Evolutionary conservation across 2,113 vertebrate genomes (phyloP).

Genomic region (Podocnemis expansa): DNA sequence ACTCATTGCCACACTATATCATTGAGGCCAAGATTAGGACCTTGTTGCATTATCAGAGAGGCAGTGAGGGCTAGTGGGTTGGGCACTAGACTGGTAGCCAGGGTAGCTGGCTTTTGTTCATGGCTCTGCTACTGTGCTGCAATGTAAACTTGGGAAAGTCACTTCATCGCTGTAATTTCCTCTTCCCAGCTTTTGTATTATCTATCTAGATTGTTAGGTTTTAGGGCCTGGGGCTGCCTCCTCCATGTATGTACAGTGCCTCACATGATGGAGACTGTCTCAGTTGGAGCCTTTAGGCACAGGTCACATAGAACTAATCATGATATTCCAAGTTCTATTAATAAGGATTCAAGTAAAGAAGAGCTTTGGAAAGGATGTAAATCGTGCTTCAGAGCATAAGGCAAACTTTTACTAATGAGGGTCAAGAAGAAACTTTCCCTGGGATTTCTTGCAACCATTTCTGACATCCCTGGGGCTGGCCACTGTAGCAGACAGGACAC

Average conservation of each 20-base stretch:
- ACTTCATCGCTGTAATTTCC: not conserved
- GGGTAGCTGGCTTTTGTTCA: not conserved
- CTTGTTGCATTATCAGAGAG: not conserved
- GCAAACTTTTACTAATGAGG: not conserved
- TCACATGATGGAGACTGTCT: not conserved
- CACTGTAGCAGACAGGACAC: too few relatives aligned
- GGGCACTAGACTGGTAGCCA: not conserved
- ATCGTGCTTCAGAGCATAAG: not conserved
- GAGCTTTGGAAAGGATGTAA: not conserved
- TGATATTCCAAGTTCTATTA: not conserved
- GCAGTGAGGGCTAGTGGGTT: not conserved
- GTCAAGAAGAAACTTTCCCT: not conserved
- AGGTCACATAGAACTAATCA: not conserved
- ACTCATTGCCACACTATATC: not conserved
- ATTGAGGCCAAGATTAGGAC: not conserved
- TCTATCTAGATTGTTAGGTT: not conserved
- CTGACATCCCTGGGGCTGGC: too few relatives aligned
- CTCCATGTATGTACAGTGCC: too few relatives aligned
- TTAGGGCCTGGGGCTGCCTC: not conserved
- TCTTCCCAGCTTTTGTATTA: not conserved
- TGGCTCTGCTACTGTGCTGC: not conserved
- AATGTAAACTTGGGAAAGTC: not conserved
- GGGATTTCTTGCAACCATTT: too few relatives aligned
- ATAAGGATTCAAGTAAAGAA: not conserved
- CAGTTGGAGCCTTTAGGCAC: not conserved